These are phyloP conservation scores for Daubentonia madagascariensis DNA, from an alignment of 2,113 vertebrate species.

Conservation along the genomic window DNA sequence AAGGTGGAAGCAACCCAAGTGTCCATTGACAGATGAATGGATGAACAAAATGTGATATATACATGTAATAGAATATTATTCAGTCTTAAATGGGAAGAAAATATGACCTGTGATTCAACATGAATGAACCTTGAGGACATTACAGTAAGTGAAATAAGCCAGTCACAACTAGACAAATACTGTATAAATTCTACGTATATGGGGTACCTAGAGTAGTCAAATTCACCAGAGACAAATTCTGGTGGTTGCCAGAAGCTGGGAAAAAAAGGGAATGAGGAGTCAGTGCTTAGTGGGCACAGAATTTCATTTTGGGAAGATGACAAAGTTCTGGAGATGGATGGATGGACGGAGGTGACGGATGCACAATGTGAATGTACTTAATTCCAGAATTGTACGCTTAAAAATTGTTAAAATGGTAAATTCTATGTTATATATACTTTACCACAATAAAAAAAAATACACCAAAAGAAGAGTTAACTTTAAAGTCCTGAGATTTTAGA, in stretches of 20 bases:
- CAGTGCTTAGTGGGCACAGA: background rate
- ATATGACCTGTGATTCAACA: background rate
- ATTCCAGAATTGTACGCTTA: background rate
- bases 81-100: background rate
- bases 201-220: background rate
- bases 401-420: background rate
- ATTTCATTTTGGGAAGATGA: background rate
- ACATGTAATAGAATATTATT: background rate
- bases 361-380: background rate
- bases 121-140: background rate
- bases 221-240: background rate
- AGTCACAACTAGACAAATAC: background rate
- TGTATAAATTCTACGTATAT: background rate
- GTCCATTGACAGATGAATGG: background rate
- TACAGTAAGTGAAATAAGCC: background rate
- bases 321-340: background rate
- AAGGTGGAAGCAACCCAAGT: background rate
- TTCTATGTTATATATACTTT: background rate
- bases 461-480: background rate
- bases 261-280: background rate
- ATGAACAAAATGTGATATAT: background rate
- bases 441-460: background rate
- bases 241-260: background rate
- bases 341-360: background rate
- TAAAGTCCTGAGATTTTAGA: background rate